Evolutionary conservation across 2,113 vertebrate genomes (phyloP), one percentile per base, ranked within the genome.

Genomic region (Plotosus lineatus): DNA sequence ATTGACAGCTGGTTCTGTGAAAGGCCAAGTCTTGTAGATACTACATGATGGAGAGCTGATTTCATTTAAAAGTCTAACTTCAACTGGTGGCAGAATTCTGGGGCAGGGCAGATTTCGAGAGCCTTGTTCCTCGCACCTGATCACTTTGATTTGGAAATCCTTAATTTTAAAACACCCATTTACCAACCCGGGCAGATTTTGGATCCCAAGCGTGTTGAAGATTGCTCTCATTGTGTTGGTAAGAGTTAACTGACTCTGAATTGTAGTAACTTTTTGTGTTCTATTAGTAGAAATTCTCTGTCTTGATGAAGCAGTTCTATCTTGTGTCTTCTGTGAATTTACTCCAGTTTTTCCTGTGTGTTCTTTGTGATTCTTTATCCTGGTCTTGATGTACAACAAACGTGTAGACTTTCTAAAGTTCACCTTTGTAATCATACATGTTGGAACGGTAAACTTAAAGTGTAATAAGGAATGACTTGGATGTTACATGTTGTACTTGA

Each of bases 1-100:
- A 69, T 85, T 23, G 72, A 87, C 74, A 88, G 75, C 84, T 94
- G 90, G 61, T 91, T 94, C 21, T 91, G 83, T 10, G 89, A 93
- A 75, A 79, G 10, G 93, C 90, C 0, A 94, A 90, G 33, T 89
- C 79, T 55, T 89, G 92, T 78, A 94, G 89, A 87, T 92, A 86
- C 82, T 92, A 86, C 82, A 90, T 83, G 53, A 93, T 85, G 1
- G 94, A 94, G 36, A 92, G 12, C 26, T 79, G 84, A 51, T 82
- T 48, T 10, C 33, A 88, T 51, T 85, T 66, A 2, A 82, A 81
- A 3, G 72, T 10, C 1, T 75, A 33, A 1, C 81, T 31, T 51
- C 33, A 79, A 4, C 44, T 42, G 19, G n/a, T 14, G 6, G 42
- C 31, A 4, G 73, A 63, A 44, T 21, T 40, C 36, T 68, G 60